These are phyloP conservation scores for Boloria euphrosyne DNA, from an alignment of 2,888 invertebrate genomes.

Conservation along the genomic window DNA sequence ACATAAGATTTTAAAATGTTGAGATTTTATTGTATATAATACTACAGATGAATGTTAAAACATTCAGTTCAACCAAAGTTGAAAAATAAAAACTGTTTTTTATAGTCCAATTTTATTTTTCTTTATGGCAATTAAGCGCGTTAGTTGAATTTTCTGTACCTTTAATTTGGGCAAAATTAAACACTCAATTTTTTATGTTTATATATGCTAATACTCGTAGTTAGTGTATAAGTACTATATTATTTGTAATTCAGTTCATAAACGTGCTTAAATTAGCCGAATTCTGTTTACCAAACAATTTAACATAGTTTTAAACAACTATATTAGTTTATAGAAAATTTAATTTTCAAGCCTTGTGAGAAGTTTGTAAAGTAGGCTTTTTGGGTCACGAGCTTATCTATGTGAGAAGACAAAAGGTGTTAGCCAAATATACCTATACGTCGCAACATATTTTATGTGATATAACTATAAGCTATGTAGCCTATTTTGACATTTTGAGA, in stretches of 20 bases:
- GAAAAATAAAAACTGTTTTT: no score
- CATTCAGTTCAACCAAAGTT: no score
- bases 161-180: no score
- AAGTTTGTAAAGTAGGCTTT: constrained; percentile 24
- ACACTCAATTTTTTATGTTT: no score
- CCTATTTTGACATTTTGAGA: not conserved
- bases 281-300: not conserved
- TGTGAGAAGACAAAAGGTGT: constrained; percentile 13
- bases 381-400: constrained; percentile 12
- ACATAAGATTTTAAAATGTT: no score
- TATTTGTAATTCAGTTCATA: not conserved
- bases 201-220: no score
- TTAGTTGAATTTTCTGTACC: no score
- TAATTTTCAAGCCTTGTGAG: constrained; percentile 20
- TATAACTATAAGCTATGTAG: not conserved
- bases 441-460: not conserved
- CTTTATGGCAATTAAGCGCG: no score
- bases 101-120: no score
- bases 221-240: no score
- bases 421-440: not conserved
- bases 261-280: not conserved
- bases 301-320: constrained; percentile 17
- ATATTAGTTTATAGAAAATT: constrained; percentile 18
- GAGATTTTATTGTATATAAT: no score
- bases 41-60: no score